Evolutionary conservation across 2,797 vertebrate species (phyloP).

Genomic region (Prunella strophiata): DNA sequence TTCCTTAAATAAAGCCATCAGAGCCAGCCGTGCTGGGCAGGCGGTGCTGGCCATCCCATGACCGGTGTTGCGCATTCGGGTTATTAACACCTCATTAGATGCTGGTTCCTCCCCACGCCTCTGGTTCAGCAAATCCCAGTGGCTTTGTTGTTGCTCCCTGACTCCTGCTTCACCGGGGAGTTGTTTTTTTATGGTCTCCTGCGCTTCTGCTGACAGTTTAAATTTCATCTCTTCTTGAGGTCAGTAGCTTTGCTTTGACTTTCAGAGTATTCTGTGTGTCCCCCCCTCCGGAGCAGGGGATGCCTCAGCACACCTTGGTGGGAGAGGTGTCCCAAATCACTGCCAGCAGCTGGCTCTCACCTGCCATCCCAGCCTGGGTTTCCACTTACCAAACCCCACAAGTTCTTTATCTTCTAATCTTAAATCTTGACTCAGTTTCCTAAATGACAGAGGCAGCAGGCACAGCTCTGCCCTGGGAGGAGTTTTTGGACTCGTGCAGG

Average conservation of each 20-base stretch:
- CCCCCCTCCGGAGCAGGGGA: rapidly evolving
- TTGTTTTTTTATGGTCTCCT: background rate
- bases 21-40: constrained; percentile 3
- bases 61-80: background rate
- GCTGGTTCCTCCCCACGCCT: constrained; percentile 13
- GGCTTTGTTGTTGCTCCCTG: background rate
- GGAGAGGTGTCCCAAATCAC: background rate
- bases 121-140: constrained; percentile 36
- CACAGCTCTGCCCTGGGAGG: background rate
- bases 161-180: background rate
- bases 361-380: background rate
- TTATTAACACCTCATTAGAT: constrained; percentile 54
- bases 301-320: background rate
- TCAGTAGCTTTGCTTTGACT: background rate
- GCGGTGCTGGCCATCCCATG: constrained; percentile 35
- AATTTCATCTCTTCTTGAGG: constrained; percentile 45
- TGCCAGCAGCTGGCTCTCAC: background rate
- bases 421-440: background rate
- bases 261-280: background rate
- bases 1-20: constrained; percentile 60
- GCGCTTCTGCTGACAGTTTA: constrained; percentile 36
- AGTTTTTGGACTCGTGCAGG: rapidly evolving
- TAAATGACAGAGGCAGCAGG: background rate
- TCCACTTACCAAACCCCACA: background rate
- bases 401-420: background rate